Evolutionary conservation across 2,113 vertebrate genomes (phyloP), one percentile per base, ranked within the genome.

Genomic region (Echinops telfairi): DNA sequence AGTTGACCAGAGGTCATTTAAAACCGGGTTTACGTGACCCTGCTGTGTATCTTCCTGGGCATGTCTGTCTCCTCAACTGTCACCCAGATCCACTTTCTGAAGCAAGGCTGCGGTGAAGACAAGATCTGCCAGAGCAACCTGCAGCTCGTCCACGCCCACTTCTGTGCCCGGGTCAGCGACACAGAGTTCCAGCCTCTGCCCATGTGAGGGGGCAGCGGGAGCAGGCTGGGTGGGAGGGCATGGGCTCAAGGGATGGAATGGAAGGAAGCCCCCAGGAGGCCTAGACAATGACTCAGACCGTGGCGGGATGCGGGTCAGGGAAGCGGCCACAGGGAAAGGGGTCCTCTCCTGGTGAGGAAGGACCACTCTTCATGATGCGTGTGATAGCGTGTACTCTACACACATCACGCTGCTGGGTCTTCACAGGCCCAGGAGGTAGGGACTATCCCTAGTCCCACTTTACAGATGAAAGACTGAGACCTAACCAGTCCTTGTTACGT

Each of bases 71-170:
- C 19, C 53, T 81, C 75, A 6, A 12, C 23, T 76, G 16, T 92
- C 60, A 75, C 79, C 57, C 95, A 99, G 99, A 98, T 99, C 83
- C 98, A 99, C 96, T 99, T 99, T 94, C 97, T 99, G 86, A 98
- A 98, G 92, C 98, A 99, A 96, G 99, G 99, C 90, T 99, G 99
- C 38, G 99, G 99, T 29, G 97, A 95, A 0, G 99, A 99, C 98
- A 99, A 98, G 96, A 98, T 99, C 95, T 99, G 99, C 95, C 99
- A 99, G 97, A 99, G 99, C 97, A 99, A 99, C 96, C 97, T 99
- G 94, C 98, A 98, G 98, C 98, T 99, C 82, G 91, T 12, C 36
- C 96, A 36, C 0, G 98, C 98, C 94, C 98, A 97, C 92, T 99
- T 99, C 97, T 98, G 98, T 62, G 97, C 98, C 36, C 98, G 98